A percentile compares a stretch with the other conserved stretches of the same genome.
Conservation (phyloP, 2,797 vertebrate species). For the Caiman crocodilus region DNA sequence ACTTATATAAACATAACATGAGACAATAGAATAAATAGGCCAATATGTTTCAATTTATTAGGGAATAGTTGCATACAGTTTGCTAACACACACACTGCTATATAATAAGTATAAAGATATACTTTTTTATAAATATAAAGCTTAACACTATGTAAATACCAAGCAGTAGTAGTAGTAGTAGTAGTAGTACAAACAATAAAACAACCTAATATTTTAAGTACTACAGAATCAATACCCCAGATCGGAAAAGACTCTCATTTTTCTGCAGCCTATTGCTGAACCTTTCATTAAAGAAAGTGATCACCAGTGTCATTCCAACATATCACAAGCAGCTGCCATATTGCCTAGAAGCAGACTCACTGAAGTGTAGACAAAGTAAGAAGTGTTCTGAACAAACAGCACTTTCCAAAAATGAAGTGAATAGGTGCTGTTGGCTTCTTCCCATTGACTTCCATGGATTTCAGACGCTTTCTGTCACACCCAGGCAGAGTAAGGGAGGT, state of each 20-base stretch:
- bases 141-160: not conserved
- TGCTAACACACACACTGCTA: not conserved
- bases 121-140: not conserved
- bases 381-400: constrained; percentile 71
- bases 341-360: constrained; percentile 52
- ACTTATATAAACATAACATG: not conserved
- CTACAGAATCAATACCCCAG: not conserved
- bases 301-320: constrained; percentile 46
- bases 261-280: not conserved
- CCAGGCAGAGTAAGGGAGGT: constrained; percentile 20
- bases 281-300: constrained; percentile 41
- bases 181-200: not conserved
- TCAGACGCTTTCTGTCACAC: constrained; percentile 41
- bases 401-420: constrained; percentile 42
- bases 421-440: not conserved
- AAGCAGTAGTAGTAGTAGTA: not conserved
- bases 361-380: constrained; percentile 47
- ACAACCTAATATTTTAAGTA: not conserved
- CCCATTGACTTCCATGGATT: constrained; percentile 53
- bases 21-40: not conserved
- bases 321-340: constrained; percentile 62
- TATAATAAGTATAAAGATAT: not conserved
- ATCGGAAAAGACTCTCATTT: constrained; percentile 12
- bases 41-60: constrained; percentile 5
- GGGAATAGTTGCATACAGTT: not conserved